Evolutionary conservation across 2,113 vertebrate species (phyloP), one percentile per base, ranked within the genome.

Genomic region (Stegastes partitus): DNA sequence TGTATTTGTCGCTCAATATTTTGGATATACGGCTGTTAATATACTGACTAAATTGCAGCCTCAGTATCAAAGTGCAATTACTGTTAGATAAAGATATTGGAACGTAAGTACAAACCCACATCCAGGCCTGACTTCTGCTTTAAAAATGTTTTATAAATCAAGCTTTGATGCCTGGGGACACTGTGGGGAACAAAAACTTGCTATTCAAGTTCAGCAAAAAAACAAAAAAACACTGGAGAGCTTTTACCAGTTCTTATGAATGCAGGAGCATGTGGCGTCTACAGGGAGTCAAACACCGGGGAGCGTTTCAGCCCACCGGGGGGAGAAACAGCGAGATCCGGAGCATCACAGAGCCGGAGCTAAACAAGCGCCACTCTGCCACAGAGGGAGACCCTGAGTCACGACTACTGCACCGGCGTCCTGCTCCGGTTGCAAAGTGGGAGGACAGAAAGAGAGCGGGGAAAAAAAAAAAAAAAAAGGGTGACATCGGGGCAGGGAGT

Each of bases 321-420:
- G 58, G 68, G 56, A 44, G 19, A 28, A 72, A 45, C 66, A 56
- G 64, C 78, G 61, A 67, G 61, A 69, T 71, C 55, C 44, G 5
- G 45, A 82, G 84, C 66, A 45, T 65, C 59, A 64, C 50, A 45
- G 49, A 59, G 53, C 57, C 23, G 8, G 57, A 78, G 63, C 55
- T 58, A 28, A 81, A 59, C 49, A 76, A 66, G 45, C 66, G 50
- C 12, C 62, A 22, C 71, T 72, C 49, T 37, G 70, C 78, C 53
- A 66, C 84, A 21, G 5, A 61, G 82, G 70, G 88, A 81, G 86
- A 79, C 77, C 58, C 71, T 86, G 49, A 90, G 90, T 92, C 90
- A 92, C 79, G 80, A 89, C 91, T 68, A 89, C 91, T 68, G 18
- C 63, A 26, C 64, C 68, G 23, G 74, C 65, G 71, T 25, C 42